These are phyloP conservation scores for Acanthosepion pharaonis DNA, from an alignment of 2,888 invertebrate species.

Conservation along the genomic window DNA sequence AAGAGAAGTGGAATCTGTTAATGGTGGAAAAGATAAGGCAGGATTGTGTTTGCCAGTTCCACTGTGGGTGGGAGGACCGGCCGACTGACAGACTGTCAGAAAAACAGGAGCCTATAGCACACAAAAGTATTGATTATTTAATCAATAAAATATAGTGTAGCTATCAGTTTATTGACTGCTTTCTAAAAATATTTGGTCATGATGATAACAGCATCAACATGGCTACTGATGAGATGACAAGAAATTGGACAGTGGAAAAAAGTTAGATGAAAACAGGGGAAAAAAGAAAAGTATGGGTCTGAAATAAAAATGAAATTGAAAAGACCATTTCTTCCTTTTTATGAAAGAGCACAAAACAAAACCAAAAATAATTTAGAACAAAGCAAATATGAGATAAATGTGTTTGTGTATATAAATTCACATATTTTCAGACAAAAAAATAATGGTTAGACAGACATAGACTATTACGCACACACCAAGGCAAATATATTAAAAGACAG, in stretches of 20 bases:
- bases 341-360: not conserved
- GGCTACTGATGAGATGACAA: slow-evolving; percentile 18
- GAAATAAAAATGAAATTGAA: slow-evolving; percentile 1
- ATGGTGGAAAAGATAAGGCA: not conserved
- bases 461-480: not conserved
- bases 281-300: not conserved
- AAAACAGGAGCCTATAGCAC: not conserved
- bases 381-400: not conserved
- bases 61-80: not conserved
- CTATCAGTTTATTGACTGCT: slow-evolving; percentile 8
- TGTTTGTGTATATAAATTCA: not conserved
- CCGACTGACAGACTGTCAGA: not conserved
- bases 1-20: not conserved
- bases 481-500: not conserved
- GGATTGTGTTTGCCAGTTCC: not conserved
- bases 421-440: too few relatives aligned
- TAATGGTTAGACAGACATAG: not conserved
- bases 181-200: slow-evolving; percentile 22
- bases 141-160: not conserved
- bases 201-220: not conserved
- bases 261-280: not conserved
- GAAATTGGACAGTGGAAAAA: slow-evolving; percentile 8
- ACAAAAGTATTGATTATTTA: not conserved
- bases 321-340: not conserved
- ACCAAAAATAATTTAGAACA: not conserved